Base-by-base conservation (phyloP, 2,888 invertebrate species). In the Mesorhabditis spiculigera region DNA sequence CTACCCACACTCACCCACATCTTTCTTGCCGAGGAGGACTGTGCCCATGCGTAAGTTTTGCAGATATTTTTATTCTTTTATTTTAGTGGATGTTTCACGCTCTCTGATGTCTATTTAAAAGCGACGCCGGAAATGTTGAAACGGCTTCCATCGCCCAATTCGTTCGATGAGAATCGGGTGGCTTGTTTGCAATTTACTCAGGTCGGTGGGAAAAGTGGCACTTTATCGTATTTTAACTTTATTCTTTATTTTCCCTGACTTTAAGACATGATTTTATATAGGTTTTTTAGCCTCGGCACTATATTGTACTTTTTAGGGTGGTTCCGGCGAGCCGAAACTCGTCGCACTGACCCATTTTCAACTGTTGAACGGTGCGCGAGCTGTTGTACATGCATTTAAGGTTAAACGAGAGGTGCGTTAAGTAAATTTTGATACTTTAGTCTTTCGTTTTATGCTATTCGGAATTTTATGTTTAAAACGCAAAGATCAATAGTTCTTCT, bases 1-100 rank as follows among this genome's bases (percentile, higher is more conserved):
- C 73, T 87, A 16, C 87, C 88, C 6, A 81, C 84, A 43, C 76
- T 88, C 73, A 86, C 85, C 28, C 79, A 85, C 65, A 83, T 88
- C 5, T 85, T 88, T 28, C 82, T 87, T 78, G 83, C 80, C 4
- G 82, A 86, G 50, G 85, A 85, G 43, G 83, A 87, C 8, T 82
- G 86, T 43, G 79, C 76, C 66, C 83, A 83, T 69, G 81, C 81
- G 82, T 82, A 67, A 68, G 77, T 28, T 10, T 45, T 5, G 8
- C 16, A 43, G 8, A 45, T 42, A 43, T 45, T 45, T 63, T 10
- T 8, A 4, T 61, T 16, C 3, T 4, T 16, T 43, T 4, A 63
- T 71, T 81, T 70, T 66, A 82, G 82, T 3, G 84, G 83, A 5
- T 79, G 81, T 0, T 85, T 75, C 68, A 83, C 84, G 4, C 72